A percentile compares a stretch with the other conserved stretches of the same genome.
Conservation (phyloP, 2,888 invertebrate species). For the Eupithecia pulchellata region DNA sequence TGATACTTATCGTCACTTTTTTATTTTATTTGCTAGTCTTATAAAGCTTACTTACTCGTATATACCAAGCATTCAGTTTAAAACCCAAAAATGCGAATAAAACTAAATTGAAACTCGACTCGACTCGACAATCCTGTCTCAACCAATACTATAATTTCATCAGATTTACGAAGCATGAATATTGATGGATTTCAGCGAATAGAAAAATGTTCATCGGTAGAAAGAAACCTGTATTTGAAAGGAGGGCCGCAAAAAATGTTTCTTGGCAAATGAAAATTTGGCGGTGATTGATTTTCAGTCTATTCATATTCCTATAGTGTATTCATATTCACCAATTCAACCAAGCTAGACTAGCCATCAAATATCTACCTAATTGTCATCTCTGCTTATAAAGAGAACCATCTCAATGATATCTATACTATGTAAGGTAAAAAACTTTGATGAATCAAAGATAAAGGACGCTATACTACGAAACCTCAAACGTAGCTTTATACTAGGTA, state of each 20-base stretch:
- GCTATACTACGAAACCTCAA: too few species aligned
- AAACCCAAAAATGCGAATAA: not conserved
- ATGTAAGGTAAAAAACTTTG: too few species aligned
- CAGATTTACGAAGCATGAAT: slow-evolving; percentile 33
- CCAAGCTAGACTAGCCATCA: not conserved
- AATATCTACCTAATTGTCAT: too few species aligned
- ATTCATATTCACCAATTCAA: not conserved
- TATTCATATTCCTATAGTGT: not conserved
- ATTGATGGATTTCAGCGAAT: slow-evolving; percentile 31
- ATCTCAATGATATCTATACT: too few species aligned
- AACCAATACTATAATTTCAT: slow-evolving; percentile 37
- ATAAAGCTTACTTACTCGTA: not conserved
- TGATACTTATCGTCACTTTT: not conserved
- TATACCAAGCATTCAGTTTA: not conserved
- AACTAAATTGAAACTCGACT: slow-evolving; percentile 32
- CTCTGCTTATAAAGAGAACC: too few species aligned
- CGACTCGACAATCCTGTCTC: slow-evolving; percentile 34
- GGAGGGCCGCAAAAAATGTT: not conserved
- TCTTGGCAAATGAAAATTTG: not conserved
- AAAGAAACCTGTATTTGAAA: slow-evolving; percentile 10
- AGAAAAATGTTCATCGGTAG: slow-evolving; percentile 15
- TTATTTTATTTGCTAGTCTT: too few species aligned
- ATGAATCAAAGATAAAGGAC: too few species aligned
- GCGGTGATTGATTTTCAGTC: not conserved
- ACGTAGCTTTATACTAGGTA: too few species aligned